Evolutionary conservation across 2,113 vertebrate genomes (phyloP).

Genomic region (Microcebus griseorufus): DNA sequence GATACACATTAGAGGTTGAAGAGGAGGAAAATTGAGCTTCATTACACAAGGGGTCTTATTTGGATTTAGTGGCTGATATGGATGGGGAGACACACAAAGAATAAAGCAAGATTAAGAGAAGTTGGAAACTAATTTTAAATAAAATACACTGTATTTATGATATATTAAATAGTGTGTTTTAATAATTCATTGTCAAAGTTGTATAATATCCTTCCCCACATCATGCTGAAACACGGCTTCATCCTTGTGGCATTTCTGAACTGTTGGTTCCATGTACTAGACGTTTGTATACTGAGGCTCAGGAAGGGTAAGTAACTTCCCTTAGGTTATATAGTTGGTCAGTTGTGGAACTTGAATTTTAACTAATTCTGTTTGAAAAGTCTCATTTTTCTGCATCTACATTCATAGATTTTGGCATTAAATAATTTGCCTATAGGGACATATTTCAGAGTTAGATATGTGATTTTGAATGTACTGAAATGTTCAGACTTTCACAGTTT

Average conservation of each 20-base stretch:
- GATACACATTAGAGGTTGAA: neutral
- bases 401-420: neutral
- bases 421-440: neutral
- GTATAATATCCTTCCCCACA: neutral
- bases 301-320: neutral
- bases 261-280: neutral
- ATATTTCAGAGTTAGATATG: neutral
- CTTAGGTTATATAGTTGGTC: neutral
- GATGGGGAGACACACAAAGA: neutral
- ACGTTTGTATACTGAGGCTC: neutral
- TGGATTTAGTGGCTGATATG: neutral
- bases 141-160: neutral
- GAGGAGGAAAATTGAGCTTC: neutral
- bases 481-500: neutral
- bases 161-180: neutral
- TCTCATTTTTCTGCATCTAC: slow-evolving; percentile 6
- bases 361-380: neutral
- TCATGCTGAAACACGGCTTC: neutral
- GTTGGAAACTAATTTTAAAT: neutral
- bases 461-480: neutral
- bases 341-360: slow-evolving; percentile 2
- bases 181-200: neutral
- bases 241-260: neutral
- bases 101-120: neutral
- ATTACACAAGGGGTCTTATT: neutral